A percentile compares a stretch with the other conserved stretches of the same genome.
phyloP scores from a whole-genome alignment of 1,140 invertebrate species.

The Neoseiulus cucumeris region DNA sequence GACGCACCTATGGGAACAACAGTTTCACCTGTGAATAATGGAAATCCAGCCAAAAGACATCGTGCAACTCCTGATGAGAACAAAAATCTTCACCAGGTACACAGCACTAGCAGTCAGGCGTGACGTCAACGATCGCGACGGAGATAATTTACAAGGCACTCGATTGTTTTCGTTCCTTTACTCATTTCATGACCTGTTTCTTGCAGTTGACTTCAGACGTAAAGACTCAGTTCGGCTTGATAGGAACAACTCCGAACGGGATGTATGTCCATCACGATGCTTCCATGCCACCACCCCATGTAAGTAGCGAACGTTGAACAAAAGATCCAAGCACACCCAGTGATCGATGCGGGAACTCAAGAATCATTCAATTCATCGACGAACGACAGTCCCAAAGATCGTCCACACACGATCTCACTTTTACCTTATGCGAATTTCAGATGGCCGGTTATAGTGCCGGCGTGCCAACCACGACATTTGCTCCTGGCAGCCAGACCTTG shows the following conservation, averaged over 20 bases:
- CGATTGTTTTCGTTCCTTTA: too few relatives aligned
- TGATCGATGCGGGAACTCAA: too few relatives aligned
- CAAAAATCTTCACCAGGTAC: constrained; percentile 2
- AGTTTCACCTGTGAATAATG: too few relatives aligned
- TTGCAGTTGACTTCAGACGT: neutral
- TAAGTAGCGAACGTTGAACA: neutral
- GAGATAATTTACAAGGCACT: too few relatives aligned
- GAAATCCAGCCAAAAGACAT: neutral
- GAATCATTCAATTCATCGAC: too few relatives aligned
- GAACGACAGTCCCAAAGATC: too few relatives aligned
- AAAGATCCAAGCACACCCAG: too few relatives aligned
- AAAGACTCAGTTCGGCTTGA: constrained; percentile 4
- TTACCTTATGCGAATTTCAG: neutral
- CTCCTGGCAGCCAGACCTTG: neutral
- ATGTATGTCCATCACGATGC: neutral
- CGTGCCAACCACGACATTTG: constrained; percentile 2
- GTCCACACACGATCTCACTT: too few relatives aligned
- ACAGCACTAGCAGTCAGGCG: neutral
- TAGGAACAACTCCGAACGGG: neutral
- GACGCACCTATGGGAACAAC: too few relatives aligned
- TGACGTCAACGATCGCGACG: neutral
- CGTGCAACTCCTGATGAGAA: constrained; percentile 5
- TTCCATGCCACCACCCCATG: constrained; percentile 7
- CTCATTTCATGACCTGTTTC: neutral
- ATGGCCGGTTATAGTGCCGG: neutral